Conservation (phyloP, 2,888 invertebrate species). For the Drosophila testacea region DNA sequence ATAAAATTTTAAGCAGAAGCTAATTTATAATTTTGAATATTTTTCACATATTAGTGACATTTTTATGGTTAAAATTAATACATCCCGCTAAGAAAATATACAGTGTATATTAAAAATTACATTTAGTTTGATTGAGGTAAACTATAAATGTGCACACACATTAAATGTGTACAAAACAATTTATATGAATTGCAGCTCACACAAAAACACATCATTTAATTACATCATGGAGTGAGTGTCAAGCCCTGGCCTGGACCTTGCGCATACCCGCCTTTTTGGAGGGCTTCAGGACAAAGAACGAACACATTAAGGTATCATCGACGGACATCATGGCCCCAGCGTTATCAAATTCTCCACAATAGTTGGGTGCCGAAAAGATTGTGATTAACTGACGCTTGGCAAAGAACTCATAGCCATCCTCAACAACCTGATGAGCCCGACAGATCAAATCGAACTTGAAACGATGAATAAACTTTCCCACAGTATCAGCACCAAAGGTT, state of each 20-base stretch:
- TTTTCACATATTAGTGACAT: background rate
- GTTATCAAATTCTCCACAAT: constrained; percentile 92
- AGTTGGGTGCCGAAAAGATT: constrained; percentile 94
- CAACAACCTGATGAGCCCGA: constrained; percentile 98
- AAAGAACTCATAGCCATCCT: constrained; percentile 98
- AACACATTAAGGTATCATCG: constrained; percentile 97
- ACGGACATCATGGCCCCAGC: constrained; percentile 98
- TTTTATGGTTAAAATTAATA: too few species aligned
- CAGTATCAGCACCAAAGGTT: constrained; percentile 97
- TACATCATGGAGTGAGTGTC: background rate
- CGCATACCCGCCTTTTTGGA: constrained; percentile 51
- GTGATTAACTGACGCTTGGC: constrained; percentile 97
- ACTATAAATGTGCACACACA: background rate
- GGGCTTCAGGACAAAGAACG: constrained; percentile 87
- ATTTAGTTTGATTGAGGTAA: background rate
- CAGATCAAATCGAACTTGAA: constrained; percentile 99
- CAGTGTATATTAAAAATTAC: background rate
- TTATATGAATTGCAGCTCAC: constrained; percentile 30
- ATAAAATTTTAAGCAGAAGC: constrained; percentile 1
- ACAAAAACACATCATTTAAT: background rate
- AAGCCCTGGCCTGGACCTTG: constrained; percentile 39
- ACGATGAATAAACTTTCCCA: constrained; percentile 87
- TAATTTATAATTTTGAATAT: constrained; percentile 3
- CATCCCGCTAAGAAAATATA: background rate
- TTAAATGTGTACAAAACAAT: constrained; percentile 30